phyloP scores from a whole-genome alignment of 2,113 vertebrate genomes.

The Ovis canadensis region DNA sequence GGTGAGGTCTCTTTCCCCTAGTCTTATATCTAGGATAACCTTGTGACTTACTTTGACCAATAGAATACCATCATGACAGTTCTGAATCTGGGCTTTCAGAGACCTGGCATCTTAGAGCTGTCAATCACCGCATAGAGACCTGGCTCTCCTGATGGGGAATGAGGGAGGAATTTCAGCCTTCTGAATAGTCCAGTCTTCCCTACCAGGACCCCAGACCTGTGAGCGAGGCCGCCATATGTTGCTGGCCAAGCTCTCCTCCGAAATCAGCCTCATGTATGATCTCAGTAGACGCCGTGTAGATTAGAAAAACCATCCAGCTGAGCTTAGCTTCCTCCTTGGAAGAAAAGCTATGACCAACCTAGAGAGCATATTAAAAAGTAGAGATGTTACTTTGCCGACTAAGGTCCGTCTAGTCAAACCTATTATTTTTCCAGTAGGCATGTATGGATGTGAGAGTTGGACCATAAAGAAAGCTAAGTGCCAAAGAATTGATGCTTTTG shows the following conservation, averaged over 20 bases:
- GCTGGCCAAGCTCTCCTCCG: background rate
- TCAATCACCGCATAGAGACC: background rate
- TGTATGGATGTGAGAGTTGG: background rate
- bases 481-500: background rate
- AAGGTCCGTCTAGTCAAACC: background rate
- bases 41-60: background rate
- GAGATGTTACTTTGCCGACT: rapidly evolving
- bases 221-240: background rate
- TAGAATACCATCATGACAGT: background rate
- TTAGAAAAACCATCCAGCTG: background rate
- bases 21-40: background rate
- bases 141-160: background rate
- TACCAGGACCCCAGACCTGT: background rate
- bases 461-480: background rate
- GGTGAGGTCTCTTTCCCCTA: background rate
- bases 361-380: background rate
- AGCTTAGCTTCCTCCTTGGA: background rate
- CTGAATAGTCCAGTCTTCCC: background rate
- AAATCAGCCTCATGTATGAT: background rate
- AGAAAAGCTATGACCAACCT: background rate
- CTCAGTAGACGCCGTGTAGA: background rate
- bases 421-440: background rate
- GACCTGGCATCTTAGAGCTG: no score
- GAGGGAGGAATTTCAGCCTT: background rate
- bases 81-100: background rate